phyloP scores from a whole-genome alignment of 2,797 vertebrate genomes.

The Eulemur rubriventer region DNA sequence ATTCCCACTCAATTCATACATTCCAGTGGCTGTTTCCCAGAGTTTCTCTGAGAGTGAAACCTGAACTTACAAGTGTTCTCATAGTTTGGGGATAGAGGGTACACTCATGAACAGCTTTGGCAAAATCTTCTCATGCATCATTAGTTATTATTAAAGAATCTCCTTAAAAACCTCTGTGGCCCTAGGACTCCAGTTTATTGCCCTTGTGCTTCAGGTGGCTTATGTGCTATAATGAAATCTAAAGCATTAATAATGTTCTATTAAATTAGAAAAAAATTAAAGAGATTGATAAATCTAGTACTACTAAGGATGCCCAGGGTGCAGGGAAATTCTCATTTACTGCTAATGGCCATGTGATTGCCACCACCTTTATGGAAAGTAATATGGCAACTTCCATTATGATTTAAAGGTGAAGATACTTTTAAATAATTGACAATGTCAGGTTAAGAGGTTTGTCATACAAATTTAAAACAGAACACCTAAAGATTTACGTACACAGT shows the following conservation, averaged over 20 bases:
- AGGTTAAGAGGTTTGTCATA: not conserved
- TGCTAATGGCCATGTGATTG: not conserved
- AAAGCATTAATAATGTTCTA: constrained; percentile 31
- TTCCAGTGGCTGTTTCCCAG: not conserved
- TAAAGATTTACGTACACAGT: not conserved
- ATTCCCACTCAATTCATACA: not conserved
- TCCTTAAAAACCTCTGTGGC: not conserved
- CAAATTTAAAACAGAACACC: not conserved
- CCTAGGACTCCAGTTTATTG: not conserved
- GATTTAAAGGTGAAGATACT: not conserved
- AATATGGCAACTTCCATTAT: not conserved
- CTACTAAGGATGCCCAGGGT: not conserved
- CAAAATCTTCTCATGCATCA: not conserved
- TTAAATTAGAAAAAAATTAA: not conserved
- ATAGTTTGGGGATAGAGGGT: not conserved
- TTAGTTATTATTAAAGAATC: not conserved
- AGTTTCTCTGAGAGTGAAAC: constrained; percentile 1
- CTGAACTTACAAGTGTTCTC: not conserved
- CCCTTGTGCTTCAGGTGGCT: not conserved
- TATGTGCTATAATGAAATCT: constrained; percentile 14
- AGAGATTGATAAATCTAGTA: not conserved
- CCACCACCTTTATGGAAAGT: not conserved
- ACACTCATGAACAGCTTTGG: not conserved
- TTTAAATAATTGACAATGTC: not conserved
- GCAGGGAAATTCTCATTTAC: not conserved